These are phyloP conservation scores for Hydractinia echinata DNA, from an alignment of 30 jellyfish, hydroid and myxozoan species.

Conservation along the genomic window DNA sequence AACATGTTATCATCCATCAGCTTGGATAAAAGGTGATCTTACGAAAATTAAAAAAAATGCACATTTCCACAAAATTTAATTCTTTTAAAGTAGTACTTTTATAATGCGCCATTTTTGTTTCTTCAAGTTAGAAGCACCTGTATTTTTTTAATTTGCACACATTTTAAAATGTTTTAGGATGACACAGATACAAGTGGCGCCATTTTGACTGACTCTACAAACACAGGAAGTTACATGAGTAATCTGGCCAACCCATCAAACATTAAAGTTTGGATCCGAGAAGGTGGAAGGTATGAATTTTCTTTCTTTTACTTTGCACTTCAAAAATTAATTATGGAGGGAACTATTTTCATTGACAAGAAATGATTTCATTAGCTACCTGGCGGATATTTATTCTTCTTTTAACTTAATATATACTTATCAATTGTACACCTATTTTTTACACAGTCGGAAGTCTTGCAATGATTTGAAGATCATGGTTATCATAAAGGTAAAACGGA, in stretches of 20 bases:
- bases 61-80: too few relatives aligned
- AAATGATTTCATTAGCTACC: too few relatives aligned
- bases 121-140: too few relatives aligned
- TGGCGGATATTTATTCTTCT: neutral
- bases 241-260: neutral
- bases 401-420: too few relatives aligned
- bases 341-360: too few relatives aligned
- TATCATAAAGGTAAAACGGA: slow-evolving; percentile 49
- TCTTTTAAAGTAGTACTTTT: too few relatives aligned
- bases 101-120: too few relatives aligned
- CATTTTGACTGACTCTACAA: neutral
- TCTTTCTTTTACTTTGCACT: too few relatives aligned
- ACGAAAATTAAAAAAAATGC: neutral
- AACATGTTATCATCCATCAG: slow-evolving; percentile 18
- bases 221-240: neutral
- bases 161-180: neutral
- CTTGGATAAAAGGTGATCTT: slow-evolving; percentile 12
- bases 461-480: slow-evolving; percentile 72
- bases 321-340: too few relatives aligned
- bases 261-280: slow-evolving; percentile 6
- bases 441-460: slow-evolving; percentile 83
- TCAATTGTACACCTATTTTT: too few relatives aligned
- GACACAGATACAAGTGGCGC: slow-evolving; percentile 3
- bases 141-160: too few relatives aligned
- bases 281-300: slow-evolving; percentile 20